Evolutionary conservation across 2,113 vertebrate species (phyloP).

Genomic region (Nyctereutes procyonoides): DNA sequence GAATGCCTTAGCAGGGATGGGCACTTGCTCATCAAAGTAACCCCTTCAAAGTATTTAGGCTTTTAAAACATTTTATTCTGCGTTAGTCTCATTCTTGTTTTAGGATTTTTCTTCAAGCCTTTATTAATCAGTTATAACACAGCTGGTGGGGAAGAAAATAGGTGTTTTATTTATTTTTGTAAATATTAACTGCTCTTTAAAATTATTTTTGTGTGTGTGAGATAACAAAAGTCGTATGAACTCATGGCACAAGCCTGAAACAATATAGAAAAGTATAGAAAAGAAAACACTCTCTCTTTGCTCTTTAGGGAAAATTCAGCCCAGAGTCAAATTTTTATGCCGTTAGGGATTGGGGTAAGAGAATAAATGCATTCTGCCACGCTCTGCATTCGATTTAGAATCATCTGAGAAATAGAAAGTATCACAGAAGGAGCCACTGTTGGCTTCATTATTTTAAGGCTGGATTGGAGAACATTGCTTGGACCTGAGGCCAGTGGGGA

Average conservation of each 20-base stretch:
- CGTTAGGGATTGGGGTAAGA: not conserved
- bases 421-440: not conserved
- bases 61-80: not conserved
- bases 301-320: not conserved
- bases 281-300: not conserved
- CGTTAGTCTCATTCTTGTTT: not conserved
- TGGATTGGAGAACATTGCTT: not conserved
- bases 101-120: not conserved
- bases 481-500: not conserved
- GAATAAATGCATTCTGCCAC: not conserved
- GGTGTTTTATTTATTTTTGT: not conserved
- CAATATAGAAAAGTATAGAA: not conserved
- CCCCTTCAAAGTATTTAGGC: not conserved
- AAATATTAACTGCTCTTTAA: not conserved
- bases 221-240: not conserved
- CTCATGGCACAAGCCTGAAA: not conserved
- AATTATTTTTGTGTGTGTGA: not conserved
- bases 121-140: not conserved
- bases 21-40: not conserved
- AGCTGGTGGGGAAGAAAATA: not conserved
- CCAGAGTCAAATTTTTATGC: not conserved
- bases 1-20: not conserved
- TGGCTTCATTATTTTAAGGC: not conserved
- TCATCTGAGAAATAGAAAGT: not conserved
- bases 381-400: not conserved